phyloP scores from a whole-genome alignment of 1,140 invertebrate species.

The Diabrotica undecimpunctata region DNA sequence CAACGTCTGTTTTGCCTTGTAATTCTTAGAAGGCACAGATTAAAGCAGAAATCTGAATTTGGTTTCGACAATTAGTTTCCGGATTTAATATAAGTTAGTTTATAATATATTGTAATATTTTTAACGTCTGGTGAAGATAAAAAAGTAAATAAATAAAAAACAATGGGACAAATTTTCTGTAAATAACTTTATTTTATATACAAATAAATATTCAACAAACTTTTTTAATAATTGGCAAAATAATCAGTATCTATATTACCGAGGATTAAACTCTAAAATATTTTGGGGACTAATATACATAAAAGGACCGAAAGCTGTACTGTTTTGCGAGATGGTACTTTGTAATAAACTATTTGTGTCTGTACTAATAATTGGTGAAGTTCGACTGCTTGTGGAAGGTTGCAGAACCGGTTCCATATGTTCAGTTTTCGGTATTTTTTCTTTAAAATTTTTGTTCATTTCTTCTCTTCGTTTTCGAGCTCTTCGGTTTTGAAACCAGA shows the following conservation, averaged over 20 bases:
- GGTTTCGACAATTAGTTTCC: no score
- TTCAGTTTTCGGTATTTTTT: neutral
- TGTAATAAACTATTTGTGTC: neutral
- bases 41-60: no score
- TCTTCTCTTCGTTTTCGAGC: slow-evolving; percentile 66
- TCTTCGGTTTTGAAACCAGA: slow-evolving; percentile 78
- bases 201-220: no score
- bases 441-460: slow-evolving; percentile 8
- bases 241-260: neutral
- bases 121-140: no score
- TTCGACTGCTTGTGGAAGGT: neutral
- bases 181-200: no score
- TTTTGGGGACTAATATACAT: neutral
- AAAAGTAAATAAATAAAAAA: no score
- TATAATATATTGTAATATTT: no score
- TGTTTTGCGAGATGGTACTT: neutral
- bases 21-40: no score
- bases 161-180: no score
- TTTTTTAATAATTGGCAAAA: no score
- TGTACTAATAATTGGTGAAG: neutral
- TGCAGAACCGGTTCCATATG: neutral
- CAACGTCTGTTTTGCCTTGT: no score
- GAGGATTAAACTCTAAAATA: slow-evolving; percentile 5
- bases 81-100: no score
- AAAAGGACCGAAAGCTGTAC: neutral